phyloP scores from a whole-genome alignment of 2,888 invertebrate species.

The Reticulitermes lucifugus region DNA sequence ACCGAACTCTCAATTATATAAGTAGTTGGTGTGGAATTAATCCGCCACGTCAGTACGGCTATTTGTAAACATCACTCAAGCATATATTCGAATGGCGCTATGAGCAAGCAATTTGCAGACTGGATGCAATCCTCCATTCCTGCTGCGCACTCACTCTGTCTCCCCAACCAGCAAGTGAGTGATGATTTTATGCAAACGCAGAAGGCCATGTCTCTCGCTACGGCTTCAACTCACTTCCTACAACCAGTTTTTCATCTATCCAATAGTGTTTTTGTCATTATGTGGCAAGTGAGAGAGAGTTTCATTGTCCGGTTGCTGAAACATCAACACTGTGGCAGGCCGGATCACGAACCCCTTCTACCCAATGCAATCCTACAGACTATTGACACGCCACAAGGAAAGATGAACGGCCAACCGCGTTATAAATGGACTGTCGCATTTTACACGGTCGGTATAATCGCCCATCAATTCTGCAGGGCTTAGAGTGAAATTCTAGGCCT shows the following conservation, averaged over 20 bases:
- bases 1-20: constrained; percentile 4
- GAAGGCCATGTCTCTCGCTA: background rate
- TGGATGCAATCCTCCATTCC: background rate
- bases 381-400: background rate
- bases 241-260: background rate
- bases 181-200: constrained; percentile 23
- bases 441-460: constrained; percentile 3
- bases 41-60: background rate
- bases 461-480: constrained; percentile 3
- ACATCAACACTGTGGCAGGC: background rate
- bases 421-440: constrained; percentile 5
- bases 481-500: background rate
- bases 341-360: background rate
- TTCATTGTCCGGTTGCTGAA: background rate
- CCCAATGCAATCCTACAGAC: background rate
- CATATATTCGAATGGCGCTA: background rate
- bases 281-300: background rate
- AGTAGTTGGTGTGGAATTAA: background rate
- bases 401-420: background rate
- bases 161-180: background rate
- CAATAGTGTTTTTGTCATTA: constrained; percentile 5
- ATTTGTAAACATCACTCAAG: constrained; percentile 19
- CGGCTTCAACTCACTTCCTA: background rate
- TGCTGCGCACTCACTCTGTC: background rate
- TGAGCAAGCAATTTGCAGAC: background rate